These are phyloP conservation scores for Sorex araneus DNA, from an alignment of 2,113 vertebrate genomes.

Conservation along the genomic window DNA sequence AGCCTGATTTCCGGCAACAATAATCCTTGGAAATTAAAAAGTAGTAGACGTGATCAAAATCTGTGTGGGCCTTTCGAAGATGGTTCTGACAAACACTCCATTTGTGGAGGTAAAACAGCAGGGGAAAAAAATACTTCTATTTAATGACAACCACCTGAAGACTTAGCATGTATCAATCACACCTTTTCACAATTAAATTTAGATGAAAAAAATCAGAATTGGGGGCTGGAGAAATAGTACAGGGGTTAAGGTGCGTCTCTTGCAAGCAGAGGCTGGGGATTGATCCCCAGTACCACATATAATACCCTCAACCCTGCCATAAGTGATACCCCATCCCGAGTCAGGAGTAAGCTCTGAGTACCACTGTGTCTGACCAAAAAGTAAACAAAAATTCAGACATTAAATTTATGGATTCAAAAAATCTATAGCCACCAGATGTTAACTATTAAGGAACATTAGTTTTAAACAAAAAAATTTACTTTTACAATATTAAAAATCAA, in stretches of 20 bases:
- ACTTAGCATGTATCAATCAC: slow-evolving; percentile 33
- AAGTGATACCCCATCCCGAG: too few species aligned
- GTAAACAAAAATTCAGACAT: neutral
- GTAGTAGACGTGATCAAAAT: neutral
- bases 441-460: slow-evolving; percentile 25
- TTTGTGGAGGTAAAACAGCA: neutral
- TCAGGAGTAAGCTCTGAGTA: too few species aligned
- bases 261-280: too few species aligned
- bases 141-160: neutral
- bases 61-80: neutral
- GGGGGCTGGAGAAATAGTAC: too few species aligned
- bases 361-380: too few species aligned
- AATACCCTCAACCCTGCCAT: too few species aligned
- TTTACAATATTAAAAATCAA: slow-evolving; percentile 53
- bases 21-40: slow-evolving; percentile 45
- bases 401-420: slow-evolving; percentile 24
- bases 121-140: slow-evolving; percentile 41
- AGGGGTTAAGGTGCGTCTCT: too few species aligned
- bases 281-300: too few species aligned
- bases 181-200: slow-evolving; percentile 54
- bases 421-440: neutral
- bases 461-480: slow-evolving; percentile 31
- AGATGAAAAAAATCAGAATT: neutral
- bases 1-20: too few species aligned
- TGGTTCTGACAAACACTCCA: neutral